Base-by-base conservation (phyloP, 2,113 vertebrate species). In the Reinhardtius hippoglossoides region DNA sequence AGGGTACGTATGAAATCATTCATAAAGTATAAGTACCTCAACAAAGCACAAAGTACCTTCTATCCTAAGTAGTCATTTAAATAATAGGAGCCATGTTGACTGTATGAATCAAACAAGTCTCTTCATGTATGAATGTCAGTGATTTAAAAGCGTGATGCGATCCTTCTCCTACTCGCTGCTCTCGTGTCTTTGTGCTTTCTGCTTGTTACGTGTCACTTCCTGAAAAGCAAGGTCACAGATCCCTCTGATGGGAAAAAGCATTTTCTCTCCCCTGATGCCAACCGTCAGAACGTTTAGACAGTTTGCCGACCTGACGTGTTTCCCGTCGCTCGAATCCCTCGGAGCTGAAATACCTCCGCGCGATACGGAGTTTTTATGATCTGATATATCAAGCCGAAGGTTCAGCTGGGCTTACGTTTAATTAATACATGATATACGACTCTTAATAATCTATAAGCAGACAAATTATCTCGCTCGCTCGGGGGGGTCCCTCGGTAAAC, bases 151-250 rank as follows among this genome's bases (percentile, higher is more conserved):
- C 6, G 59, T 5, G 57, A 66, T 52, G 46, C 4, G 40, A 66
- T 46, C 68, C 27, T 46, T 62, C 57, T 58, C 15, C 61, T 58
- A 56, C 31, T 42, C 10, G 4, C 70, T 27, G 35, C 48, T 65
- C 60, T 55, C 1, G 9, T 18, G 40, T 59, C 56, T 74, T 60
- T 16, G 0, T 46, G 77, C 31, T 76, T 50, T 74, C 55, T 65
- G 37, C 66, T 59, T 31, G 26, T 70, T 54, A 56, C 61, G 46
- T 71, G 78, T 85, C 79, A 69, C 77, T 69, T 76, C 58, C 58
- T 42, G 44, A 35, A 59, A 48, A 69, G 50, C 77, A 59, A 76
- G 80, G 74, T 89, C 79, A 57, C 71, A 15, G 48, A 76, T 79
- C 78, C 69, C 16, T 72, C 40, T 55, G 68, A 82, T 46, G 26